phyloP scores from a whole-genome alignment of 2,113 vertebrate species.

The Steatornis caripensis region DNA sequence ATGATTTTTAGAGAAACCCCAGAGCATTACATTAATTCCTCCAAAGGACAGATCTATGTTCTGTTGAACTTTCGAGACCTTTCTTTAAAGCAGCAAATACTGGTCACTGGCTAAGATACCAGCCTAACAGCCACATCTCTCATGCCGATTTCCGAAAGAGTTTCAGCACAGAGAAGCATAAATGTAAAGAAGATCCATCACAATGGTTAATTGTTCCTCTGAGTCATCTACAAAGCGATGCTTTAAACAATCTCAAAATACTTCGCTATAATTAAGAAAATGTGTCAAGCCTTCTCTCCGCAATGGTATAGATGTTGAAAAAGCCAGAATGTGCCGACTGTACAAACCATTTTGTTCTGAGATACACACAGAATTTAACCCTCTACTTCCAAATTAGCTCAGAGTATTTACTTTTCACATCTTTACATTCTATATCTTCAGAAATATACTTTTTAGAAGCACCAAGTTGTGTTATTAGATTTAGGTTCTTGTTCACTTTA shows the following conservation, averaged over 20 bases:
- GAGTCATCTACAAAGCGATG: neutral
- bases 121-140: neutral
- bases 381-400: neutral
- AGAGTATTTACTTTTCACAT: neutral
- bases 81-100: neutral
- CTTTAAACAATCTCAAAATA: neutral
- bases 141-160: neutral
- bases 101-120: neutral
- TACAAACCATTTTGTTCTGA: neutral
- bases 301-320: neutral
- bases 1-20: neutral
- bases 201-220: neutral
- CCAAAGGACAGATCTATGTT: neutral
- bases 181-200: neutral
- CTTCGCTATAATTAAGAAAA: slow-evolving; percentile 12
- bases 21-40: neutral
- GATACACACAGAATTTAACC: neutral
- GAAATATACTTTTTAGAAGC: neutral
- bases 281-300: neutral
- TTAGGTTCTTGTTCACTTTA: neutral
- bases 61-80: neutral
- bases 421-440: neutral
- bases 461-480: neutral
- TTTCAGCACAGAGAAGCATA: neutral
- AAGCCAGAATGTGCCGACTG: neutral